Evolutionary conservation across 2,888 invertebrate species (phyloP), one percentile per base, ranked within the genome.

Genomic region (Andrena minutula): DNA sequence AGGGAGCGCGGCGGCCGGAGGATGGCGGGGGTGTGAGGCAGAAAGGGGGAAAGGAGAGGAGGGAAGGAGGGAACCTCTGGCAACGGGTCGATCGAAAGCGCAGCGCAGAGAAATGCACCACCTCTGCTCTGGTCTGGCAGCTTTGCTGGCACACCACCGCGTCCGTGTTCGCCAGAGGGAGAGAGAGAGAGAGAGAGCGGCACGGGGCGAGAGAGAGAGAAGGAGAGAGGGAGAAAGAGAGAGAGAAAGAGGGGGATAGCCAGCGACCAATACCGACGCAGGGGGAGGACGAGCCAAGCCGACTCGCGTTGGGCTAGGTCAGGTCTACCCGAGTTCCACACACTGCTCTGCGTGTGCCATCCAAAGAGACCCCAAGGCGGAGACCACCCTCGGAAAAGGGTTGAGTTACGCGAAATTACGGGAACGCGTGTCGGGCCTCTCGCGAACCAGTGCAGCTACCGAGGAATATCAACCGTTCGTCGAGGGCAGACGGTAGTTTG

Each of bases 221-320:
- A n/a, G n/a, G 77, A 69, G 63, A 61, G 47, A 41, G 71, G 23
- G 61, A 56, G 73, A 28, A 73, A 53, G 69, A 23, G 70, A 49
- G 51, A 64, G 53, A 73, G 60, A 65, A 82, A 72, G 70, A 76
- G 81, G 79, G 81, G 78, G 77, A 82, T 60, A 82, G 74, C 74
- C 66, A 70, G 88, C 89, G 88, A 91, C 92, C 92, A 90, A 92
- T 90, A 91, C 91, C 88, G 90, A 86, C 88, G 88, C 89, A 88
- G 86, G 87, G 83, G 88, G 88, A 90, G 89, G 89, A 87, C 89
- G 88, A 91, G 92, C 90, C 93, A 92, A 93, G 92, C 92, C 89
- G 90, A 90, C 91, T 92, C 92, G 93, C 91, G 93, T 93, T 93
- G 94, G 91, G 93, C 92, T 93, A 94, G 94, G 94, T 94, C 94